Evolutionary conservation across 2,113 vertebrate genomes (phyloP).

Genomic region (Dipodomys merriami): DNA sequence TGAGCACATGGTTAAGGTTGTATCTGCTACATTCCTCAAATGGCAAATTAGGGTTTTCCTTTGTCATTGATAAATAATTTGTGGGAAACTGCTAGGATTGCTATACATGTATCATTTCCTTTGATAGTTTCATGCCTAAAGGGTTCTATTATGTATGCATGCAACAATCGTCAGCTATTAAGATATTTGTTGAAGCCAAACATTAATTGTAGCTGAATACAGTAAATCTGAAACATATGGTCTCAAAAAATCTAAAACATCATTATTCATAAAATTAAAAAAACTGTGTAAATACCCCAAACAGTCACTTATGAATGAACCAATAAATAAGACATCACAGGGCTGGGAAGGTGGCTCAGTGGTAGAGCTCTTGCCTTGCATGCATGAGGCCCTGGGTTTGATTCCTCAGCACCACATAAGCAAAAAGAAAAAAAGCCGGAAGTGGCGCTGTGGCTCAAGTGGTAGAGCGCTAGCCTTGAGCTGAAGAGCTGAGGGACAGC

Average conservation of each 20-base stretch:
- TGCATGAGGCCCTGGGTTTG: too few relatives aligned
- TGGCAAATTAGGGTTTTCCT: neutral
- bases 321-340: too few relatives aligned
- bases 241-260: neutral
- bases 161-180: neutral
- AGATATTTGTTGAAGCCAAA: conserved; percentile 21
- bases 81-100: neutral
- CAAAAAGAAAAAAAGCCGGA: too few relatives aligned
- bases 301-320: neutral
- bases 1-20: neutral
- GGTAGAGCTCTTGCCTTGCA: too few relatives aligned
- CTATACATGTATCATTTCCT: neutral
- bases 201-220: neutral
- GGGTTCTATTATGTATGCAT: neutral
- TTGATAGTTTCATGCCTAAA: neutral
- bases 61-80: conserved; percentile 8
- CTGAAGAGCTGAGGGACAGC: too few relatives aligned
- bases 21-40: neutral
- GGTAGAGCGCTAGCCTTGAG: too few relatives aligned
- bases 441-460: too few relatives aligned
- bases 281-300: neutral
- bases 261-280: conserved; percentile 18
- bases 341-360: too few relatives aligned
- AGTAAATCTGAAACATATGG: conserved; percentile 15
- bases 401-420: too few relatives aligned